Evolutionary conservation across 2,113 vertebrate species (phyloP), one percentile per base, ranked within the genome.

Genomic region (Pomatorhinus ruficollis): DNA sequence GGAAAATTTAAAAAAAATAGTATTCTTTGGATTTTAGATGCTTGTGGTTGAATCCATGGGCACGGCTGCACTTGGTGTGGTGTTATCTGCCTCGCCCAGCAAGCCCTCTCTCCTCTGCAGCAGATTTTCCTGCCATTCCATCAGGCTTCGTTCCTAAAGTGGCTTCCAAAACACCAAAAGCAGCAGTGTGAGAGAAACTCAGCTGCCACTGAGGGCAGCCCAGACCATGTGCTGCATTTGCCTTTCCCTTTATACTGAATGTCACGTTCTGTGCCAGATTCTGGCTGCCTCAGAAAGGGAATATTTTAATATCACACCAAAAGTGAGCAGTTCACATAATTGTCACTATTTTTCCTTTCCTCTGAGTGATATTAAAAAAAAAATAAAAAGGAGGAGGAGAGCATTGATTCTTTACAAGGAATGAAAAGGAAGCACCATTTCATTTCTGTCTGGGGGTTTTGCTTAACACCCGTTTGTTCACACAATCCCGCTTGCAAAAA

Each of bases 401-500:
- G 42, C 47, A 20, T 6, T 27, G 24, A 13, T 9, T 23, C 17
- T 72, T 86, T 39, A 84, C 17, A 57, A 42, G 80, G 61, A 85
- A 61, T 10, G 10, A 53, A 71, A 50, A 85, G 70, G 24, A 69
- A 89, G 61, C 40, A 54, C 30, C 49, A 59, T 86, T 94, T 92
- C 65, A 60, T 88, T 68, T 87, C 44, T 86, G 22, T 87, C 71
- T 76, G 79, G 60, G 75, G 90, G 68, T 90, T 95, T 94, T 95
- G 88, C 33, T 87, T 87, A 96, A 96, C 76, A 71, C 47, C 52
- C 95, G 33, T 71, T 95, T 93, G 56, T 95, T 98, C 97, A 97
- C 96, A 97, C 96, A 95, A 96, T 98, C 91, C 96, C 91, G 93
- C 98, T 98, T 97, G 91, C 96, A 98, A 98, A 96, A 96, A 95